Conservation (phyloP, 2,888 invertebrate species). For the Trachelus stipa region DNA sequence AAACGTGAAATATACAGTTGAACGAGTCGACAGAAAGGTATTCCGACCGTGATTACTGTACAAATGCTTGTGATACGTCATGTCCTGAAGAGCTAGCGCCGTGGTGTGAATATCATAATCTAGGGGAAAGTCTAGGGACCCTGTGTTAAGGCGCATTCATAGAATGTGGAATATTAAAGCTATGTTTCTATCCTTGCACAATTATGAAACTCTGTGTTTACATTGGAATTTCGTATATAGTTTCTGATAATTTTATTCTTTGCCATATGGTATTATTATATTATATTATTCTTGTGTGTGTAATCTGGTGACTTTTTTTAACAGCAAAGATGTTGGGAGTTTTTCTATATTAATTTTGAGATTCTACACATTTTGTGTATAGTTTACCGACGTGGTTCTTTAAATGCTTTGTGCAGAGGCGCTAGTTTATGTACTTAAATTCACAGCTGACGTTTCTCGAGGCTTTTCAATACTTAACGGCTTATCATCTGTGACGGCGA, state of each 20-base stretch:
- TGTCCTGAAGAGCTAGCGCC: constrained; percentile 45
- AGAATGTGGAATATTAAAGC: not conserved
- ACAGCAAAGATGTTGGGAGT: not conserved
- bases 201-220: not conserved
- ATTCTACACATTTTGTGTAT: not conserved
- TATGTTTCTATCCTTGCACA: not conserved
- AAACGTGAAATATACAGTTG: constrained; percentile 36
- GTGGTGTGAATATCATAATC: constrained; percentile 26
- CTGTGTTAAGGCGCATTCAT: not conserved
- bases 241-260: not conserved
- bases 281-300: not conserved
- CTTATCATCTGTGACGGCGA: not conserved
- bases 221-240: not conserved
- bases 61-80: constrained; percentile 50
- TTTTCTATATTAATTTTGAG: not conserved
- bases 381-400: not conserved
- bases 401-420: not conserved
- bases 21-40: constrained; percentile 47
- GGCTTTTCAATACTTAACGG: not conserved
- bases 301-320: not conserved
- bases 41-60: constrained; percentile 53
- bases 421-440: not conserved
- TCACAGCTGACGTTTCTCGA: not conserved
- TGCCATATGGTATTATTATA: not conserved
- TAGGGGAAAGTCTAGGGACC: not conserved